These are phyloP conservation scores for Erannis defoliaria DNA, from an alignment of 2,888 invertebrate species.

Conservation along the genomic window DNA sequence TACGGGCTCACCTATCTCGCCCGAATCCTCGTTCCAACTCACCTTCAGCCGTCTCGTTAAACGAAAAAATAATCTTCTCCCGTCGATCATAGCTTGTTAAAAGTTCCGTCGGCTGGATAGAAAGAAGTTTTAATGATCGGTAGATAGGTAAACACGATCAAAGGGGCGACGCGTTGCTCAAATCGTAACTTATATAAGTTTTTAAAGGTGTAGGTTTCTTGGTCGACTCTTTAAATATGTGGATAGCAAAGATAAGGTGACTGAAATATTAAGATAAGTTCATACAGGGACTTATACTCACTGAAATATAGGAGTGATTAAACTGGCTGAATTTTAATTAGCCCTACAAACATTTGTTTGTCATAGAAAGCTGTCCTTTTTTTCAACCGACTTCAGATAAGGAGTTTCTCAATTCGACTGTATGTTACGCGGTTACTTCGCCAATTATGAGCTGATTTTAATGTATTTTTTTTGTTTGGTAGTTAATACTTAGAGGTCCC, in stretches of 20 bases:
- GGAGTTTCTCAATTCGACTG: too few relatives aligned
- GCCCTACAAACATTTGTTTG: too few relatives aligned
- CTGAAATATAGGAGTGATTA: too few relatives aligned
- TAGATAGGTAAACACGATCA: constrained; percentile 56
- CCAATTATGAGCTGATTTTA: too few relatives aligned
- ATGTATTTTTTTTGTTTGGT: too few relatives aligned
- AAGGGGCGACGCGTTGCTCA: constrained; percentile 43
- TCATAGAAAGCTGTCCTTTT: too few relatives aligned
- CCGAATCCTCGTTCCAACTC: constrained; percentile 11
- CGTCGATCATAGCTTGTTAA: constrained; percentile 69
- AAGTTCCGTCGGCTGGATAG: constrained; percentile 57
- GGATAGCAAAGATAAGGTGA: neutral
- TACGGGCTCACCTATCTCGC: constrained; percentile 3
- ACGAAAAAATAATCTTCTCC: constrained; percentile 45
- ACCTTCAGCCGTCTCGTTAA: constrained; percentile 43
- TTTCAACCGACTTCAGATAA: too few relatives aligned
- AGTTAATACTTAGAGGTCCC: too few relatives aligned
- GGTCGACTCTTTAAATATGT: neutral
- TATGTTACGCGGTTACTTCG: too few relatives aligned
- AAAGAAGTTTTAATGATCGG: constrained; percentile 66
- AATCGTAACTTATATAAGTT: constrained; percentile 38
- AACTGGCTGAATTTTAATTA: too few relatives aligned
- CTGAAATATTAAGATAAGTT: too few relatives aligned
- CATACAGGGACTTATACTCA: too few relatives aligned
- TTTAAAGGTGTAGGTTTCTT: constrained; percentile 18